These are phyloP conservation scores for Hypotaenidia okinawae DNA, from an alignment of 2,797 vertebrate genomes.

Conservation along the genomic window DNA sequence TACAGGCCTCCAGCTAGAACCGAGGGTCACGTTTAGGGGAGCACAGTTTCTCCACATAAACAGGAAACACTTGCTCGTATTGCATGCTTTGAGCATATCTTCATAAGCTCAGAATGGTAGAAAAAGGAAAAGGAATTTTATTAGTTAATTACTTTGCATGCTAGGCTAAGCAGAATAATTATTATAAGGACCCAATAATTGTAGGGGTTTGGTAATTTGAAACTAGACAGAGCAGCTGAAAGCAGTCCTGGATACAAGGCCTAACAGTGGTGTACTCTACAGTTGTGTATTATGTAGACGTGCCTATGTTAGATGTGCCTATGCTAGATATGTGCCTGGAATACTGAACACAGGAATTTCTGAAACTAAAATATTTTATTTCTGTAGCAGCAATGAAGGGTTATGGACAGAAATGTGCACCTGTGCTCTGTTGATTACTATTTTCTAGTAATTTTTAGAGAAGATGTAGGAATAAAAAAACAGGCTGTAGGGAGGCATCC, in stretches of 20 bases:
- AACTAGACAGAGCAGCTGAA: not conserved
- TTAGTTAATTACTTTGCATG: not conserved
- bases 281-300: not conserved
- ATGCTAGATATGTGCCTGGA: not conserved
- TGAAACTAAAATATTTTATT: not conserved
- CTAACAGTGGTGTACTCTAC: fast-evolving
- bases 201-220: not conserved
- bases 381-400: not conserved
- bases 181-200: not conserved
- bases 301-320: not conserved
- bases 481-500: not conserved
- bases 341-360: not conserved
- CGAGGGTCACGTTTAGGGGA: not conserved
- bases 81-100: not conserved
- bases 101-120: not conserved
- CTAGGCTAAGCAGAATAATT: not conserved
- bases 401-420: not conserved
- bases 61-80: not conserved
- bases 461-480: not conserved
- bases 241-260: not conserved
- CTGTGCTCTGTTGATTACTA: not conserved
- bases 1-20: not conserved
- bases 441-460: not conserved
- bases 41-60: not conserved
- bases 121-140: not conserved